A percentile compares a stretch with the other conserved stretches of the same genome.
phyloP scores from a whole-genome alignment of 2,113 vertebrate species.

The Rhombomys opimus region DNA sequence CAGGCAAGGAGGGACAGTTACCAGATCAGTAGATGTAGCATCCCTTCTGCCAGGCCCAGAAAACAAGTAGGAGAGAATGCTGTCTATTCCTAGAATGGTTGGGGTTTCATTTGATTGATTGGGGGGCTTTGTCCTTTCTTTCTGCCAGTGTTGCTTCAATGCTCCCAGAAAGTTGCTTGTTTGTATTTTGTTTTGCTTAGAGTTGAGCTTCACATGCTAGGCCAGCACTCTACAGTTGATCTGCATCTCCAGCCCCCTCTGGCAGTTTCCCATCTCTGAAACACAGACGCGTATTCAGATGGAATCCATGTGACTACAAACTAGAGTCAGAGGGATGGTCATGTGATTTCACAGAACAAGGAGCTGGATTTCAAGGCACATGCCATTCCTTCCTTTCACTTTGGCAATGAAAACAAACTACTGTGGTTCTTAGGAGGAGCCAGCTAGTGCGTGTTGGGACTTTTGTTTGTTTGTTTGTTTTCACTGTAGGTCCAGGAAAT shows the following conservation, averaged over 20 bases:
- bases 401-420: neutral
- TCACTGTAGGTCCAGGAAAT: neutral
- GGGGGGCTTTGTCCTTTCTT: neutral
- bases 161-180: neutral
- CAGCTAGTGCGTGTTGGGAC: no score
- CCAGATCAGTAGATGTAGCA: neutral
- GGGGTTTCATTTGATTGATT: neutral
- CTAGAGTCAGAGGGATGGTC: neutral
- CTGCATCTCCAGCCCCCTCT: neutral
- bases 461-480: neutral
- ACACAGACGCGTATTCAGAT: conserved; percentile 27
- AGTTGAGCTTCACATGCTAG: neutral
- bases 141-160: neutral
- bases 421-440: neutral
- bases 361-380: neutral
- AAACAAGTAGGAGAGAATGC: neutral
- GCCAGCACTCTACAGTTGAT: no score
- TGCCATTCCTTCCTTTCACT: neutral
- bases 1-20: neutral
- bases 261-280: conserved; percentile 44
- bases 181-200: neutral
- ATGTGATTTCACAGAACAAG: neutral
- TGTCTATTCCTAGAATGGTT: neutral
- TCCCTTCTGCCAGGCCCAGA: neutral
- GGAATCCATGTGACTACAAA: neutral